Percentiles rank a stretch among this genome's conserved stretches.
These are phyloP conservation scores for Tillus elongatus DNA, from an alignment of 2,888 invertebrate species.

Conservation along the genomic window DNA sequence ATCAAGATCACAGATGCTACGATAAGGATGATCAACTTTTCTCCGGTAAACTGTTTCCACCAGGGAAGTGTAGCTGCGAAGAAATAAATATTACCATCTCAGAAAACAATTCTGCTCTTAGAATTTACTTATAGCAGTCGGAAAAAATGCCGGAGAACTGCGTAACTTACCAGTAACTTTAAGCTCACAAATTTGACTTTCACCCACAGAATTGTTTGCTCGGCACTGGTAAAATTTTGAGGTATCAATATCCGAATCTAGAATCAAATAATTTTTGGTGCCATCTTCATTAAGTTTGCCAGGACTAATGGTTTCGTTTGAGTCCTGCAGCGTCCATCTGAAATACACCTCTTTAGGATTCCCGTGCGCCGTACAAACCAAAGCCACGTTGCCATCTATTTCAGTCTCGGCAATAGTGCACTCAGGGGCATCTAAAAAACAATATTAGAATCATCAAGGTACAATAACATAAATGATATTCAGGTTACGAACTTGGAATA, in stretches of 20 bases:
- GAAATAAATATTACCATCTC: no score
- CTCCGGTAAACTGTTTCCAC: slow-evolving; percentile 70
- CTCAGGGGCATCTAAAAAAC: slow-evolving; percentile 71
- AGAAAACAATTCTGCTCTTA: no score
- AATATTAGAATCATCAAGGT: no score
- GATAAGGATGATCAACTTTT: slow-evolving; percentile 67
- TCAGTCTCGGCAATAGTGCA: slow-evolving; percentile 70
- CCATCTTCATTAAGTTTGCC: slow-evolving; percentile 49
- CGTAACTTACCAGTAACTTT: slow-evolving; percentile 58
- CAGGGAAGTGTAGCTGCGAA: no score
- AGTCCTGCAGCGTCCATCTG: slow-evolving; percentile 75
- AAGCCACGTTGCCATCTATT: slow-evolving; percentile 60
- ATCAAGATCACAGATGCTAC: slow-evolving; percentile 57
- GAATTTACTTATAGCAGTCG: no score
- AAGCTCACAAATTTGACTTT: slow-evolving; percentile 52
- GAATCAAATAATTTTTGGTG: slow-evolving; percentile 52
- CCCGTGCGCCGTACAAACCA: slow-evolving; percentile 72
- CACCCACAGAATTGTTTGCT: slow-evolving; percentile 76
- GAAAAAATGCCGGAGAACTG: no score
- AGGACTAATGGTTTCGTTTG: slow-evolving; percentile 64
- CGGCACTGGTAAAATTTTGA: slow-evolving; percentile 73
- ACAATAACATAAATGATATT: no score
- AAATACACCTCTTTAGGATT: slow-evolving; percentile 73
- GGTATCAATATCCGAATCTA: slow-evolving; percentile 53
- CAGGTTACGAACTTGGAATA: no score